Conservation (phyloP, 53 echinoderm and acorn worm species). For the Temnopleurus reevesii region DNA sequence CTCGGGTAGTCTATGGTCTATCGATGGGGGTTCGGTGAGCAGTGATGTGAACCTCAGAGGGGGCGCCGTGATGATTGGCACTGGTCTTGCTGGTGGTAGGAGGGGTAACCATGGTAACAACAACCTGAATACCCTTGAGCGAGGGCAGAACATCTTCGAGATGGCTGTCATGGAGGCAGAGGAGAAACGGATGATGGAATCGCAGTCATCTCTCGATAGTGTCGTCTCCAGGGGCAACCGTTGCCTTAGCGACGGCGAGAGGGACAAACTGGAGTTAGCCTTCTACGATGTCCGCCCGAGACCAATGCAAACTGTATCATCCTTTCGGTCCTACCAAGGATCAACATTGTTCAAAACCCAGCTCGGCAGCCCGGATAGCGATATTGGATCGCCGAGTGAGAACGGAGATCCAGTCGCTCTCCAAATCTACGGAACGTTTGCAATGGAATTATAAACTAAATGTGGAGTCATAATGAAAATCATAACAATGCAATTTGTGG, state of each 20-base stretch:
- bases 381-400: background rate
- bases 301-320: background rate
- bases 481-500: too few relatives aligned
- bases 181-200: slow-evolving; percentile 13
- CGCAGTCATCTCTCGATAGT: slow-evolving; percentile 36
- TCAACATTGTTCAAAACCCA: background rate
- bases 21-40: background rate
- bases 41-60: background rate
- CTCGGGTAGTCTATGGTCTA: slow-evolving; percentile 31
- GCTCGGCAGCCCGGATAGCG: slow-evolving; percentile 30
- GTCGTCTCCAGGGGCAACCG: background rate
- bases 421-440: slow-evolving; percentile 47
- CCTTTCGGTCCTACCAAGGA: slow-evolving; percentile 46
- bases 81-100: background rate
- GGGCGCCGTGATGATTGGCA: background rate
- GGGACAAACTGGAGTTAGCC: slow-evolving; percentile 34
- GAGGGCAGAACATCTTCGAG: slow-evolving; percentile 17
- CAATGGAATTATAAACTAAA: slow-evolving; percentile 7
- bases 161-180: slow-evolving; percentile 27
- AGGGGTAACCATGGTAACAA: background rate
- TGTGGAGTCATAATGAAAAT: too few relatives aligned
- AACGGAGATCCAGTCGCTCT: background rate
- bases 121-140: slow-evolving; percentile 18
- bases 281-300: slow-evolving; percentile 23
- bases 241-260: slow-evolving; percentile 35